These are phyloP conservation scores for Brachionus rubens DNA, from an alignment of 1,140 invertebrate genomes.

Conservation along the genomic window DNA sequence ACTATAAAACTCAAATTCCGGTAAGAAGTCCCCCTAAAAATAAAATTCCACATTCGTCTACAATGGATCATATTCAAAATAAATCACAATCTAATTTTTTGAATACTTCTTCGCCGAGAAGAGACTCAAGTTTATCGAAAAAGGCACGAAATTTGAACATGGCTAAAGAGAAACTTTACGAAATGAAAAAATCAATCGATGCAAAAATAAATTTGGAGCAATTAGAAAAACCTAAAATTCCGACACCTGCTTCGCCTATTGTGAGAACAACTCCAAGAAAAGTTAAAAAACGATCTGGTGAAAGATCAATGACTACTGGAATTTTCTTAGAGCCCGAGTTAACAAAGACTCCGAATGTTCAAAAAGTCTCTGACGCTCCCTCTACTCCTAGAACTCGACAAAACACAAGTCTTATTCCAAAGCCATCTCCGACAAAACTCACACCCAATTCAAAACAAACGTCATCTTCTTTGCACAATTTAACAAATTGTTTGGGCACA, in stretches of 20 bases:
- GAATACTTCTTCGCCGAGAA: background rate
- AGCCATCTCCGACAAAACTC: background rate
- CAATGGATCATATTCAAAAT: background rate
- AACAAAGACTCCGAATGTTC: background rate
- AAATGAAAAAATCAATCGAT: slow-evolving; percentile 44
- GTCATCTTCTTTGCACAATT: slow-evolving; percentile 11
- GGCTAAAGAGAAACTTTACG: slow-evolving; percentile 22
- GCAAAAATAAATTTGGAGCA: slow-evolving; percentile 22
- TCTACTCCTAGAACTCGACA: background rate
- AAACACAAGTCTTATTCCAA: background rate
- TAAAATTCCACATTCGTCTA: no score
- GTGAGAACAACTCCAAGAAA: slow-evolving; percentile 19
- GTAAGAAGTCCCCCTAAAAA: background rate
- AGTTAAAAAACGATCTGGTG: slow-evolving; percentile 45
- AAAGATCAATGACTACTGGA: slow-evolving; percentile 20
- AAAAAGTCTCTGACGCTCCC: no score
- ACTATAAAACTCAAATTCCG: slow-evolving; percentile 23
- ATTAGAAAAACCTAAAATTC: background rate
- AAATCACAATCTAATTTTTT: background rate
- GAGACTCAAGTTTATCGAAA: background rate
- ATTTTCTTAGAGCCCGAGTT: background rate
- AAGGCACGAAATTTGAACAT: slow-evolving; percentile 14
- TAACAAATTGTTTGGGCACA: slow-evolving; percentile 2
- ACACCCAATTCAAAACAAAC: background rate
- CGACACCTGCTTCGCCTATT: background rate